Base-by-base conservation (phyloP, 2,113 vertebrate genomes). In the Aythya baeri region DNA sequence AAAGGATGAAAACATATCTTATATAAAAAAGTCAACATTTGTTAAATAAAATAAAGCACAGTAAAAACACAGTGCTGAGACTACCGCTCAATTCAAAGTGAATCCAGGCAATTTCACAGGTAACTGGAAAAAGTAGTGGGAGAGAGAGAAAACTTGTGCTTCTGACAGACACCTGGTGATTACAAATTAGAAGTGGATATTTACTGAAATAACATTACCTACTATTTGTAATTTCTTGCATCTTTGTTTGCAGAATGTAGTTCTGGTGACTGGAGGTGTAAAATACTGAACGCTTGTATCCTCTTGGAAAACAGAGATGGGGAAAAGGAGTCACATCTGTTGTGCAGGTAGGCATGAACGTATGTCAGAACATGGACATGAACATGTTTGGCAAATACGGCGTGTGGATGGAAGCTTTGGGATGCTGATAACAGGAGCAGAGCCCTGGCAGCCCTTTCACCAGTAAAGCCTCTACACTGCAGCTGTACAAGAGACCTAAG, bases 1-100 rank as follows among this genome's bases (percentile, higher is more conserved):
- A 74, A 59, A 90, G 77, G 57, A 55, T 74, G 43, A 63, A 91
- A 92, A 75, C 27, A 44, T n/a, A 11, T 77, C 46, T 62, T 62
- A n/a, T 16, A 5, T 41, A 68, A 72, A 55, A 55, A 70, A 43
- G 17, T 26, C 44, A 71, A 10, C 49, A 12, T 77, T 66, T 86
- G 21, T 80, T 86, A 83, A 62, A 80, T 59, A 44, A 65, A 83
- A 25, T 21, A 87, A 65, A 91, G 34, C 23, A 31, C 1, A 20
- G 17, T 80, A 22, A 87, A 68, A 91, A 38, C 23, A 31, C 1
- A 20, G 17, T 80, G 26, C 88, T 70, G 71, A 84, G 75, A 23
- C 25, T 67, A n/a, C 59, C 59, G 86, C 41, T 88, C 52, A 18
- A 55, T 32, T 74, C 55, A 5, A 67, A 74, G 59, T 15, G 46